Base-by-base conservation (phyloP, 2,888 invertebrate species). In the Merodon equestris region DNA sequence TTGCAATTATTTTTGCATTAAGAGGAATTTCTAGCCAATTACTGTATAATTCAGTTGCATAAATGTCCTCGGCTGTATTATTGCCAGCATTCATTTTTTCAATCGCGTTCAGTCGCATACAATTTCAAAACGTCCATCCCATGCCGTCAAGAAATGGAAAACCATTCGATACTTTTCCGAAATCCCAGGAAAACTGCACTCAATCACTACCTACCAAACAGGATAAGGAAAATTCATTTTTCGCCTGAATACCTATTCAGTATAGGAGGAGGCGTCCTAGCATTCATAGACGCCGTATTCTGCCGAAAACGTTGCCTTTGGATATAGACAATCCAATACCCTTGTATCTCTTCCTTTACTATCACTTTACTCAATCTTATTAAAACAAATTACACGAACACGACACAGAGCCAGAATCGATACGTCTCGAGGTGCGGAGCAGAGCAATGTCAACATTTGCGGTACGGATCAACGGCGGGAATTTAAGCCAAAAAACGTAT, bases 331-430 rank as follows among this genome's bases (percentile, higher is more conserved):
- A 73, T 74, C 77, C 57, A 67, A 79, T 68, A 73, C 74, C n/a
- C n/a, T n/a, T n/a, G n/a, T n/a, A n/a, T n/a, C n/a, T n/a, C n/a
- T n/a, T n/a, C n/a, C n/a, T n/a, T n/a, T n/a, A 79, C 68, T 79
- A 79, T 79, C 74, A 60, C 74, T 74, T 74, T 74, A 66, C 74
- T 70, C 74, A 79, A 79, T 79, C 79, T 79, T 74, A 79, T 79
- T 79, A 79, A 79, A 79, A 74, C 74, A 70, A 79, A 79, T 79
- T 79, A 74, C 68, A 74, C 54, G 74, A 79, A 77, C 61, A 58
- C 51, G 57, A 72, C 67, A 63, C 2, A 27, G 27, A 27, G 54
- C 47, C 68, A 54, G 58, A 56, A 72, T 63, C 66, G 67, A 58
- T 72, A 4, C 27, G 7, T 2, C 27, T 7, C 27, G 27, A 27